phyloP scores from a whole-genome alignment of 23 tunicate species.

The Ascidia mentula region DNA sequence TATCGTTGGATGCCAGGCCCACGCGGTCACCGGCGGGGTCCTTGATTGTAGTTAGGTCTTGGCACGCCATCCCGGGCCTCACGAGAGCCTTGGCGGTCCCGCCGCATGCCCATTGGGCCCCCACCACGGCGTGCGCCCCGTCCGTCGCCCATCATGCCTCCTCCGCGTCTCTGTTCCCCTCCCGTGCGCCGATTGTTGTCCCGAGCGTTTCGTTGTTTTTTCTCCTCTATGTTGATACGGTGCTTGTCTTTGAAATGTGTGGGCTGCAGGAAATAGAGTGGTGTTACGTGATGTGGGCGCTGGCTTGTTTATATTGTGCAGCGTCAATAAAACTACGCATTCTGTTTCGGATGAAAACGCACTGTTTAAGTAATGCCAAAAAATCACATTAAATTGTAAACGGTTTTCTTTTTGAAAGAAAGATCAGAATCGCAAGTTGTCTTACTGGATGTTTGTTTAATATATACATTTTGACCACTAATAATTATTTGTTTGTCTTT shows the following conservation, averaged over 20 bases:
- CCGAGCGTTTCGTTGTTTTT: constrained; percentile 65
- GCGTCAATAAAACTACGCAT: too few species aligned
- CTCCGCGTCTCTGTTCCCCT: constrained; percentile 39
- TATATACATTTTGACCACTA: too few species aligned
- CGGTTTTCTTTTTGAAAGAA: too few species aligned
- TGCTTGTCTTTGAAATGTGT: constrained; percentile 63
- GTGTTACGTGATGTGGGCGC: too few species aligned
- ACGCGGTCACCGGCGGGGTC: constrained; percentile 35
- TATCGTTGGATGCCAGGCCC: background rate
- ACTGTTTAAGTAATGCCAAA: too few species aligned
- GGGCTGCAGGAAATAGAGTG: constrained; percentile 60
- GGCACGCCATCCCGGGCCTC: constrained; percentile 19
- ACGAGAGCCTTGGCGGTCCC: constrained; percentile 51
- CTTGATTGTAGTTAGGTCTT: constrained; percentile 22
- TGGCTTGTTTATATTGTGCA: too few species aligned
- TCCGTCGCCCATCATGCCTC: constrained; percentile 30
- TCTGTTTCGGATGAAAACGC: too few species aligned
- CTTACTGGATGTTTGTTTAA: too few species aligned
- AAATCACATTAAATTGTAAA: too few species aligned
- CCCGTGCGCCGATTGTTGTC: constrained; percentile 42
- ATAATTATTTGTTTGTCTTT: too few species aligned
- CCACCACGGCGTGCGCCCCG: constrained; percentile 34
- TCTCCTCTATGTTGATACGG: constrained; percentile 91
- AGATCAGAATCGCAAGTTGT: too few species aligned
- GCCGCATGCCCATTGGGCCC: constrained; percentile 19